Base-by-base conservation (phyloP, 2,888 invertebrate genomes). In the Synergus japonicus region DNA sequence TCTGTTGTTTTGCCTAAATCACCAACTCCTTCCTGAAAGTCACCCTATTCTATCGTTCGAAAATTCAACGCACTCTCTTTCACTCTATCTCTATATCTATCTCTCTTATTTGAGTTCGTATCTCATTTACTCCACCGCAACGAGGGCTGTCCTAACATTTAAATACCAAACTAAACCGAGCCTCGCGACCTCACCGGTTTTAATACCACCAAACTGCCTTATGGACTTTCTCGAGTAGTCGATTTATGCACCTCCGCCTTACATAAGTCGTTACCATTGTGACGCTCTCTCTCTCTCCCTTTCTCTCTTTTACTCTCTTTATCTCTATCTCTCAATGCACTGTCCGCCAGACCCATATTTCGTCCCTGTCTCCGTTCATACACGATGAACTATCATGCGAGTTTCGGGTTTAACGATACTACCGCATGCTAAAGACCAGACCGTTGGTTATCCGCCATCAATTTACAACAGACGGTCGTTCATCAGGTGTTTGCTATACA, bases 321-420 rank as follows among this genome's bases (percentile, higher is more conserved):
- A 81, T 83, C 83, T 85, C 81, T 82, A 79, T 83, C 80, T 82
- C 73, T 79, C 77, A 77, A 80, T 81, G 82, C 81, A 73, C 78
- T 78, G 81, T 88, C 86, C 87, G 86, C 87, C 86, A 89, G 86
- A 90, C 88, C 89, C 89, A 90, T 90, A 90, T 90, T 90, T 90
- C 86, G 84, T 87, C 78, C 81, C 87, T 88, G 89, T 86, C 86
- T 86, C 87, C 87, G 86, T 83, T 86, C 84, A 83, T 84, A 81
- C 78, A 46, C 73, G 49, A 46, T 46, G 29, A 73, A 54, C n/a
- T 73, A 73, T 46, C 37, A 49, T 54, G 65, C 54, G n/a, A 73
- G 63, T 58, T 76, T 63, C 22, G 18, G 44, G 63, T 54, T 54
- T 37, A 73, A 73, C 49, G 49, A 49, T 54, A 69, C 15, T 49